Base-by-base conservation (phyloP, 1,140 invertebrate genomes). In the Pectinophora gossypiella region DNA sequence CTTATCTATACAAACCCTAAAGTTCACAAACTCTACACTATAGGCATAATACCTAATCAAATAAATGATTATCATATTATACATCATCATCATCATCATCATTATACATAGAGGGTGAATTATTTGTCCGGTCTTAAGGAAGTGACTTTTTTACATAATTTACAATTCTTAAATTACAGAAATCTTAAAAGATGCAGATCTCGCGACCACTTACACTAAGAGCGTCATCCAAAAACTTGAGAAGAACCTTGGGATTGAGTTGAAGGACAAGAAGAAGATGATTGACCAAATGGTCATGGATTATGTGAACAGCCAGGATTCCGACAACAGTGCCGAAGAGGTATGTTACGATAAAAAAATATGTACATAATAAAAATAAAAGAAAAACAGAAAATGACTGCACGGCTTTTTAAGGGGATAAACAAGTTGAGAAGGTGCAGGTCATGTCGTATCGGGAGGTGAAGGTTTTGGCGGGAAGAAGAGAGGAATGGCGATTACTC, bases 141-240 rank as follows among this genome's bases (percentile, higher is more conserved):
- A 6, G 23, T 27, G 5, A 27, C 23, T 22, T 50, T 18, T 38
- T 0, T 42, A 50, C 15, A 16, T n/a, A 20, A 48, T 60, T 68
- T n/a, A n/a, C n/a, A n/a, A n/a, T n/a, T n/a, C n/a, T 69, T 66
- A 56, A 66, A 89, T 90, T 23, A n/a, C 61, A 97, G 95, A 92
- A 48, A 96, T 97, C 64, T 89, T 98, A 2, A 95, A 97, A 87
- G 93, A 93, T 88, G 95, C 96, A 3, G 94, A 97, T 76, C 89
- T 97, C 7, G 91, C 92, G 5, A 92, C 92, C 23, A 94, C 95
- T 64, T 96, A 96, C 9, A 93, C 95, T 0, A 98, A 97, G 70
- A 96, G 96, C 85, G 95, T 98, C n/a, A 92, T 96, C 20, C 92
- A 94, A 82, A 92, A 95, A 72, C 88, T 98, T 51, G 95, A 98